A percentile compares a stretch with the other conserved stretches of the same genome.
These are phyloP conservation scores for Neoniphon sammara DNA, from an alignment of 2,797 vertebrate genomes.

Conservation along the genomic window DNA sequence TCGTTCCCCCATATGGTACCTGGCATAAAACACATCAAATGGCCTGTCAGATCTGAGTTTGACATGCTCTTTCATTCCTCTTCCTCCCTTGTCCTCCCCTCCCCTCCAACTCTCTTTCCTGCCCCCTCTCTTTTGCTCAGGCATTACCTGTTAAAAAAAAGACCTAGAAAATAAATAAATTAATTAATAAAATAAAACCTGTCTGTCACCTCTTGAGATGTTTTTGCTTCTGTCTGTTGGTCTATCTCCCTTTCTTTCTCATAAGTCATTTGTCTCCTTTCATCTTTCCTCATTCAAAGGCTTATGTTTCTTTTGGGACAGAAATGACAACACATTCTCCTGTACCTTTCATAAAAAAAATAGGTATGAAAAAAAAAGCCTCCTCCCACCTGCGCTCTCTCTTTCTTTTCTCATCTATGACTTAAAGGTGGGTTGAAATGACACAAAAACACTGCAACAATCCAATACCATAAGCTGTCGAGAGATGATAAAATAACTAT, in stretches of 20 bases:
- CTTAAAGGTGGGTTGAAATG: slow-evolving; percentile 59
- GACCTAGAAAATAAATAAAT: slow-evolving; percentile 40
- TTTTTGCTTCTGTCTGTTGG: slow-evolving; percentile 25
- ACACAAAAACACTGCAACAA: slow-evolving; percentile 61
- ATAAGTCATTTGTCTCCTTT: slow-evolving; percentile 70
- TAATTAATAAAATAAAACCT: slow-evolving; percentile 50
- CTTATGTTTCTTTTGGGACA: slow-evolving; percentile 64
- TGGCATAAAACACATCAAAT: slow-evolving; percentile 51
- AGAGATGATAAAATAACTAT: slow-evolving; percentile 66
- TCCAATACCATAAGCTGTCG: slow-evolving; percentile 70
- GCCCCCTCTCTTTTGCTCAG: slow-evolving; percentile 49
- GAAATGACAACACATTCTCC: slow-evolving; percentile 67
- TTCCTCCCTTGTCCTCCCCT: background rate
- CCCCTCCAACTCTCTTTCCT: slow-evolving; percentile 2
- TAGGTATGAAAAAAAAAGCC: slow-evolving; percentile 34
- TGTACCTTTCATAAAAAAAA: slow-evolving; percentile 72
- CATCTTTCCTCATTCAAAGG: slow-evolving; percentile 75
- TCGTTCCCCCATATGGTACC: slow-evolving; percentile 7
- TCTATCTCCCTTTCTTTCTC: slow-evolving; percentile 40
- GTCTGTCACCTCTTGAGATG: slow-evolving; percentile 55
- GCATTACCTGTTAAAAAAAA: slow-evolving; percentile 33
- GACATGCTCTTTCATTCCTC: slow-evolving; percentile 37
- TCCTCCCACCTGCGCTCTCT: slow-evolving; percentile 64
- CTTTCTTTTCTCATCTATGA: slow-evolving; percentile 43
- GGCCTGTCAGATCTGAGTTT: slow-evolving; percentile 22